Base-by-base conservation (phyloP, 2,797 vertebrate genomes). In the Periparus ater region DNA sequence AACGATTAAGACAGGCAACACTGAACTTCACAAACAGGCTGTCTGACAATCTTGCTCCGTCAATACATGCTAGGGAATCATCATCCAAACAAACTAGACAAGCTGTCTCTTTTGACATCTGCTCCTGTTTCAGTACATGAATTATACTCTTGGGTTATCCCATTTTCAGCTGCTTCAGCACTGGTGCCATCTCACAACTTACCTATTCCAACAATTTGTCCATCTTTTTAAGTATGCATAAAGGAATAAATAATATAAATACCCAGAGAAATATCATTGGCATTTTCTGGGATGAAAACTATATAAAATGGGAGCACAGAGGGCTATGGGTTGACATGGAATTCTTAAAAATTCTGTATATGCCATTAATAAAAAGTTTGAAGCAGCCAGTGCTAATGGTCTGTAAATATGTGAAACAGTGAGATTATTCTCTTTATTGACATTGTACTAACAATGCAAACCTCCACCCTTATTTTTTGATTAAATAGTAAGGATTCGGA, bases 71-170 rank as follows among this genome's bases (percentile, higher is more conserved):
- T 96, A 74, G 83, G 66, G 91, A 97, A 96, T 96, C 93, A 79
- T 90, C 96, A 96, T 97, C 95, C 91, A 97, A 96, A 97, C 96
- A 96, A 96, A 95, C 91, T 70, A 97, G 96, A 95, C 95, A 97
- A 97, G 94, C 97, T 97, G 96, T 97, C 95, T 97, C 94, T 96
- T 95, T 96, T 97, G 95, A 97, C 96, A 97, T 97, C 96, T 97
- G 96, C 92, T 97, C 95, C 85, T 95, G 62, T 91, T 97, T 96
- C 95, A 89, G 87, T 80, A 95, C 81, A 94, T 84, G 94, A 95
- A 94, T 95, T 94, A 96, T 96, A 80, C 91, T 97, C 91, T 81
- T 96, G 91, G 93, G 89, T 97, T 96, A 95, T 93, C 89, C 91
- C 71, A 40, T 94, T 94, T 94, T 97, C 95, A 96, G 83, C 94